phyloP scores from a whole-genome alignment of 2,888 invertebrate genomes.

The Eristalis intricaria region DNA sequence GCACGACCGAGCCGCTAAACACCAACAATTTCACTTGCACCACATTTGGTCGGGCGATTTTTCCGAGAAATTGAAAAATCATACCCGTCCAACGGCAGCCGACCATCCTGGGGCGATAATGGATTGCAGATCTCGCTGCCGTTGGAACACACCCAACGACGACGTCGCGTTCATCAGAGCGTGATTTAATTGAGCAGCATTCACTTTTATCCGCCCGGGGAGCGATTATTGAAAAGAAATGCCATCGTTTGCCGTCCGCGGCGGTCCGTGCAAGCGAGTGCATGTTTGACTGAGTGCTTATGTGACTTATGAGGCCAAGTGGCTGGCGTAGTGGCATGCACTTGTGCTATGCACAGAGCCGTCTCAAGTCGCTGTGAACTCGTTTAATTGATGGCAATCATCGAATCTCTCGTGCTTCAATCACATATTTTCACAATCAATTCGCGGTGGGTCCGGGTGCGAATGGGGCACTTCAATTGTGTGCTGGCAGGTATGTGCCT shows the following conservation, averaged over 20 bases:
- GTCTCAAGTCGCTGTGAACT: conserved; percentile 46
- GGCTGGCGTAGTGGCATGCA: conserved; percentile 47
- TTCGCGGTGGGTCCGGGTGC: conserved; percentile 34
- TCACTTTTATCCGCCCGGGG: conserved; percentile 52
- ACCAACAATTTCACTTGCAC: conserved; percentile 29
- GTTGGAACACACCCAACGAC: conserved; percentile 7
- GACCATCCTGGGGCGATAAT: conserved; percentile 12
- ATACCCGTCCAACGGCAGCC: conserved; percentile 28
- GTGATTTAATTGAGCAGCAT: conserved; percentile 65
- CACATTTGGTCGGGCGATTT: conserved; percentile 44
- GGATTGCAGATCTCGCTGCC: background rate
- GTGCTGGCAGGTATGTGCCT: conserved; percentile 37
- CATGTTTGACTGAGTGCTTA: background rate
- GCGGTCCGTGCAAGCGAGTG: conserved; percentile 9
- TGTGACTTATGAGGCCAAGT: conserved; percentile 57
- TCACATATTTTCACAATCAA: conserved; percentile 61
- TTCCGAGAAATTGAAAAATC: conserved; percentile 45
- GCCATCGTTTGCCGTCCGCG: conserved; percentile 11
- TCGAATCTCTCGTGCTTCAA: conserved; percentile 67
- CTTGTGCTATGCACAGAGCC: conserved; percentile 23
- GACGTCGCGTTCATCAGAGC: background rate
- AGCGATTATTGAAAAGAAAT: conserved; percentile 45
- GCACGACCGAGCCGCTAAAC: background rate
- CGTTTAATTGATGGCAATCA: conserved; percentile 66
- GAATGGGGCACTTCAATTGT: conserved; percentile 45